Percentiles rank a stretch among this genome's conserved stretches.
phyloP scores from a whole-genome alignment of 1,140 invertebrate species.

The Drosophila varians region DNA sequence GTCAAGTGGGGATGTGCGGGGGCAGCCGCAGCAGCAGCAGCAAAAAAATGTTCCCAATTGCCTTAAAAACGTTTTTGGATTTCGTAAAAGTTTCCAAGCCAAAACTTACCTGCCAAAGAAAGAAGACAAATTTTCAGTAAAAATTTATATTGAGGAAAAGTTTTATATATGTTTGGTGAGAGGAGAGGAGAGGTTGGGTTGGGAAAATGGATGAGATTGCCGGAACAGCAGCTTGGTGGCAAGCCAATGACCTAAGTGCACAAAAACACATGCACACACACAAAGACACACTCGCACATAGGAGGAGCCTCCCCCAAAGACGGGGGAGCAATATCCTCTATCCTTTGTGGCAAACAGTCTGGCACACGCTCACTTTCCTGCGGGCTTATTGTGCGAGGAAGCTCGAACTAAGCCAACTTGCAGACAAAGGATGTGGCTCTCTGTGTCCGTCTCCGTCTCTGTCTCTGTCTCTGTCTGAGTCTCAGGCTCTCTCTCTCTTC shows the following conservation, averaged over 20 bases:
- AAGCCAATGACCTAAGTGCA: constrained; percentile 61
- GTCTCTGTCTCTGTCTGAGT: neutral
- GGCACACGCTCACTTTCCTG: constrained; percentile 64
- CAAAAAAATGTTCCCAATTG: constrained; percentile 37
- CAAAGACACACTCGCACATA: neutral
- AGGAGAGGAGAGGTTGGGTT: neutral
- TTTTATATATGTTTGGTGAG: constrained; percentile 21
- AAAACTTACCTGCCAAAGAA: constrained; percentile 64
- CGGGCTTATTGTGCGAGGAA: constrained; percentile 50
- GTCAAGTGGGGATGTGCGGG: constrained; percentile 35
- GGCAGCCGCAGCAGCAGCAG: constrained; percentile 12
- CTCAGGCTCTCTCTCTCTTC: neutral
- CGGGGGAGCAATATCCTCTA: constrained; percentile 48
- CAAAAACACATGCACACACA: constrained; percentile 13
- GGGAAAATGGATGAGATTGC: neutral
- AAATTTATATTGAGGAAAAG: constrained; percentile 55
- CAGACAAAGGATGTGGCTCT: constrained; percentile 54
- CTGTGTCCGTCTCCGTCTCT: neutral
- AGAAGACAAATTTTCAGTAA: constrained; percentile 35
- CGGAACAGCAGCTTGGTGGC: neutral
- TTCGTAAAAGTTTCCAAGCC: constrained; percentile 30
- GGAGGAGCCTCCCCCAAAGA: neutral
- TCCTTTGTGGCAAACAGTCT: constrained; percentile 49
- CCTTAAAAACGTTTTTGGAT: constrained; percentile 31
- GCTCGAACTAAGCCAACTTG: constrained; percentile 35